These are phyloP conservation scores for Capitulum mitella DNA, from an alignment of 2,888 invertebrate genomes.

Conservation along the genomic window DNA sequence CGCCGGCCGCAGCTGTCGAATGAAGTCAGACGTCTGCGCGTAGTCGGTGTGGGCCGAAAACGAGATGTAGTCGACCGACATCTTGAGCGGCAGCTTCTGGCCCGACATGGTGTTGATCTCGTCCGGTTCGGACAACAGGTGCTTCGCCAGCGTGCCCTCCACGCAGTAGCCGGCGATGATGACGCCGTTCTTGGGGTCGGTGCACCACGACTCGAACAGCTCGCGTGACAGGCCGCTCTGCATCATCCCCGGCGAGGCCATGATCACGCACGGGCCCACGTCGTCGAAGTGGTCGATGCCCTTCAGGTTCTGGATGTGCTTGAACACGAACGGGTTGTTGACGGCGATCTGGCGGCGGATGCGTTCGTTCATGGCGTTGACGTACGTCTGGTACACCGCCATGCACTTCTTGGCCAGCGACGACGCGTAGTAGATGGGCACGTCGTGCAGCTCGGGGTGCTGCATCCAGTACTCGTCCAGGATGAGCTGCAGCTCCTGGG, in stretches of 20 bases:
- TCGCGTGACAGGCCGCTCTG: conserved; percentile 85
- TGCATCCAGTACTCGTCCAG: conserved; percentile 96
- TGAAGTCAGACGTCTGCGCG: conserved; percentile 95
- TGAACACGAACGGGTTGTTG: conserved; percentile 97
- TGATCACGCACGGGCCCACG: conserved; percentile 97
- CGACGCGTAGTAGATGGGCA: conserved; percentile 98
- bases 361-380: conserved; percentile 98
- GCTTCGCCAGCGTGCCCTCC: conserved; percentile 83
- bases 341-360: conserved; percentile 93
- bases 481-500: conserved; percentile 90
- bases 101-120: conserved; percentile 93
- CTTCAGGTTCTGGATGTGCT: conserved; percentile 91
- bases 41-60: conserved; percentile 99
- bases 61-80: conserved; percentile 98
- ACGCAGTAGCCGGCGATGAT: conserved; percentile 93
- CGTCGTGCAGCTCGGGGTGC: conserved; percentile 94
- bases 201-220: conserved; percentile 98
- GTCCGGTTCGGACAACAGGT: conserved; percentile 91
- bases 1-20: conserved; percentile 84
- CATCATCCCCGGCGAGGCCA: conserved; percentile 99
- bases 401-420: conserved; percentile 99
- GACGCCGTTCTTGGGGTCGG: conserved; percentile 94
- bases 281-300: conserved; percentile 99
- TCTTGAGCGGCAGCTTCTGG: conserved; percentile 89
- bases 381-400: conserved; percentile 99